Evolutionary conservation across 2,888 invertebrate genomes (phyloP).

Genomic region (Tortricodes alternella): DNA sequence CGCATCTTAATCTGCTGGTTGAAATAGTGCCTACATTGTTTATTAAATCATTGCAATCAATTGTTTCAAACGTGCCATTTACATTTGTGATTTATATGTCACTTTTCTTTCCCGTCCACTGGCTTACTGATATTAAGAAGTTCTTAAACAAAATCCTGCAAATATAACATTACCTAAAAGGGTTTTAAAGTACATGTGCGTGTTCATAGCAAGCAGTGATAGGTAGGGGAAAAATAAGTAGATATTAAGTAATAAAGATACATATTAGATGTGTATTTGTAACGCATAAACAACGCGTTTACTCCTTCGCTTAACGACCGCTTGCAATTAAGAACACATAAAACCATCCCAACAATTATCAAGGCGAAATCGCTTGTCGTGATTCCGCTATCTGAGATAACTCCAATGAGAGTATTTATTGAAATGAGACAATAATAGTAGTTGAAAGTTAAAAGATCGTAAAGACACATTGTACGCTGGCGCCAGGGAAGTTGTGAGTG

Average conservation of each 20-base stretch:
- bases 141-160: too few relatives aligned
- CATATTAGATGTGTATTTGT: too few relatives aligned
- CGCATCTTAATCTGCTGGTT: conserved; percentile 20
- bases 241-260: too few relatives aligned
- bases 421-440: conserved; percentile 37
- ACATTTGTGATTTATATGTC: not conserved
- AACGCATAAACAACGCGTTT: too few relatives aligned
- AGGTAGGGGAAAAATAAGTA: too few relatives aligned
- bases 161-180: too few relatives aligned
- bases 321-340: conserved; percentile 46
- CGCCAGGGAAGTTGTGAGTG: conserved; percentile 28
- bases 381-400: conserved; percentile 31
- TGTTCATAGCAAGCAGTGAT: too few relatives aligned
- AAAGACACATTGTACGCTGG: conserved; percentile 28
- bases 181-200: too few relatives aligned
- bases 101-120: not conserved
- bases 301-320: conserved; percentile 14
- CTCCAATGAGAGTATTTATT: conserved; percentile 38
- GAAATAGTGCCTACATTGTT: conserved; percentile 6
- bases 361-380: conserved; percentile 50
- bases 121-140: too few relatives aligned
- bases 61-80: not conserved
- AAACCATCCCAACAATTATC: conserved; percentile 45
- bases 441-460: conserved; percentile 31
- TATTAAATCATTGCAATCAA: not conserved